These are phyloP conservation scores for Troilus luridus DNA, from an alignment of 2,888 invertebrate genomes.

Conservation along the genomic window DNA sequence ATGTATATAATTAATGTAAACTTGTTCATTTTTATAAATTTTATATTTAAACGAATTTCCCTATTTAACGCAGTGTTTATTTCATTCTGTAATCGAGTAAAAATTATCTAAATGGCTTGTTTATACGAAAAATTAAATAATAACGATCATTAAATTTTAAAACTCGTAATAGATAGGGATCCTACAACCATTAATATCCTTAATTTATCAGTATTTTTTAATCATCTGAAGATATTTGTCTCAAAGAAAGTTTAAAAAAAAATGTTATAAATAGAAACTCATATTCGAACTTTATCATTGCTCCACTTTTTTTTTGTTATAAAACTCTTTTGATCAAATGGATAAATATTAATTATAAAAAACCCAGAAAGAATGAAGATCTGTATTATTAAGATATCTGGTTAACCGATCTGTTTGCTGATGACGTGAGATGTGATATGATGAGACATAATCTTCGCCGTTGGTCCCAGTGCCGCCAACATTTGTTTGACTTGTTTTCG, in stretches of 20 bases:
- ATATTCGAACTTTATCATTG: not conserved
- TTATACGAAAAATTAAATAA: not conserved
- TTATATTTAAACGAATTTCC: no score
- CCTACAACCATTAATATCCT: not conserved
- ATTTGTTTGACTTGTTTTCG: not conserved
- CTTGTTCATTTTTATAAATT: no score
- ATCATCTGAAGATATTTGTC: not conserved
- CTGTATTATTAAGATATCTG: not conserved
- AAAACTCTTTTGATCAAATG: not conserved
- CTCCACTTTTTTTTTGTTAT: not conserved
- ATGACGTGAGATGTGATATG: not conserved
- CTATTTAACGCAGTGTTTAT: not conserved
- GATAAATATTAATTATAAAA: not conserved
- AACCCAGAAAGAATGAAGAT: not conserved
- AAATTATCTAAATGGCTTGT: not conserved
- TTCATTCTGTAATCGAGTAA: not conserved
- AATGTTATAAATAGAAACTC: not conserved
- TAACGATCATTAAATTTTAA: no score
- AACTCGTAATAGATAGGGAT: not conserved
- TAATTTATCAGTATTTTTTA: not conserved
- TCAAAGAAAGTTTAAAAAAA: not conserved
- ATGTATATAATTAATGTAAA: no score
- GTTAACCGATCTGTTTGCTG: not conserved
- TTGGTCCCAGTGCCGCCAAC: not conserved
- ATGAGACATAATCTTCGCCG: not conserved